Evolutionary conservation across 2,888 invertebrate species (phyloP), one percentile per base, ranked within the genome.

Genomic region (Meghimatium bilineatum): DNA sequence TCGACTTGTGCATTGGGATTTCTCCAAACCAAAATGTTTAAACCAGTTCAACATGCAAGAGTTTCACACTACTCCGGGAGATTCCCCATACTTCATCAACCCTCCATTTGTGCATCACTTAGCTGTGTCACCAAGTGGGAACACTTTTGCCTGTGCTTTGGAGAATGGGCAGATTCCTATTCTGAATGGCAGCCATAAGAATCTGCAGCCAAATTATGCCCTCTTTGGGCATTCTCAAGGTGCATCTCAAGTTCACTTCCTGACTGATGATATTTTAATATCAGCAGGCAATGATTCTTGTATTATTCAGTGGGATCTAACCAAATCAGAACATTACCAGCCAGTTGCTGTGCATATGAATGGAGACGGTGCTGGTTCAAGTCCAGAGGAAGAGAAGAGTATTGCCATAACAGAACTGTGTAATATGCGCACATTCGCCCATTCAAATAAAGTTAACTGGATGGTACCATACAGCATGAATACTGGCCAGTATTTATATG

Each of bases 1-100:
- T 78, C 90, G 91, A 66, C 85, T 93, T 23, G 89, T 93, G 26
- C 93, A 92, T 80, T 93, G 93, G 93, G 91, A 93, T 85, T 93
- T 92, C 83, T 89, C 91, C 0, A 88, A 90, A 23, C 90, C 88
- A 10, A 91, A 91, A 56, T 89, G 89, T 74, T 81, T 91, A 44
- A 91, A 92, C 80, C 89, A 89, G 82, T 91, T 92, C 82, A 90
- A 92, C 85, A 92, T 93, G 91, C 90, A 91, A 69, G 92, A 93
- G 80, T 74, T 91, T 34, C 87, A 91, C 29, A 89, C 89, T 81
- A 87, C 88, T 0, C 88, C 88, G 0, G 88, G 88, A 8, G 90
- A 91, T 49, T 89, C 90, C 0, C 89, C 90, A 0, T 92, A 92
- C 84, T 89, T 93, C 89, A 88, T 93, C 23, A 93, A 91, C 84